Percentiles rank a stretch among this genome's conserved stretches.
phyloP scores from a whole-genome alignment of 2,888 invertebrate species.

The Cheilosia grossa region DNA sequence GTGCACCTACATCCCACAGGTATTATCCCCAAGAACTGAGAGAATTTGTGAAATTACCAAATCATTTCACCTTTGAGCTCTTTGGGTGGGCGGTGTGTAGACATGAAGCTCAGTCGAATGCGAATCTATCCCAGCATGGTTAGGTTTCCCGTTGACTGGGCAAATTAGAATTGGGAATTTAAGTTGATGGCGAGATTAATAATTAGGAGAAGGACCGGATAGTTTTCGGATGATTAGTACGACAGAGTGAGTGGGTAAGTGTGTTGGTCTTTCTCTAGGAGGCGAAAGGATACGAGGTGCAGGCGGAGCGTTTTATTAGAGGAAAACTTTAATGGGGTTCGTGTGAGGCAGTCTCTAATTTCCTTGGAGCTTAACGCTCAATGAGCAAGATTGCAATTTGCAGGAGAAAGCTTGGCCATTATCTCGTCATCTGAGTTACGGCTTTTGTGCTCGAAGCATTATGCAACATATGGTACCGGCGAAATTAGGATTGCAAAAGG shows the following conservation, averaged over 20 bases:
- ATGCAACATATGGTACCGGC: constrained; percentile 8
- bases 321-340: not conserved
- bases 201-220: constrained; percentile 45
- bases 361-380: constrained; percentile 6
- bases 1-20: constrained; percentile 51
- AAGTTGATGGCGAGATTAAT: constrained; percentile 54
- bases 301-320: not conserved
- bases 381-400: constrained; percentile 22
- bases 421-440: constrained; percentile 1
- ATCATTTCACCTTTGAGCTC: constrained; percentile 59
- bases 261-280: not conserved
- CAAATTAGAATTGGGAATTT: constrained; percentile 60
- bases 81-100: not conserved
- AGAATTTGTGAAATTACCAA: constrained; percentile 51
- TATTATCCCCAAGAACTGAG: constrained; percentile 40
- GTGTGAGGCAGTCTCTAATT: constrained; percentile 3
- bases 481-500: not conserved
- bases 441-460: not conserved
- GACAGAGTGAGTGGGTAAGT: not conserved
- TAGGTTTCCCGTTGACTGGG: constrained; percentile 25
- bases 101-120: not conserved
- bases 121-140: not conserved
- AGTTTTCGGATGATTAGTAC: constrained; percentile 36
- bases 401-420: constrained; percentile 9
- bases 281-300: not conserved